Evolutionary conservation across 2,797 vertebrate genomes (phyloP), one percentile per base, ranked within the genome.

Genomic region (Myotis daubentonii): DNA sequence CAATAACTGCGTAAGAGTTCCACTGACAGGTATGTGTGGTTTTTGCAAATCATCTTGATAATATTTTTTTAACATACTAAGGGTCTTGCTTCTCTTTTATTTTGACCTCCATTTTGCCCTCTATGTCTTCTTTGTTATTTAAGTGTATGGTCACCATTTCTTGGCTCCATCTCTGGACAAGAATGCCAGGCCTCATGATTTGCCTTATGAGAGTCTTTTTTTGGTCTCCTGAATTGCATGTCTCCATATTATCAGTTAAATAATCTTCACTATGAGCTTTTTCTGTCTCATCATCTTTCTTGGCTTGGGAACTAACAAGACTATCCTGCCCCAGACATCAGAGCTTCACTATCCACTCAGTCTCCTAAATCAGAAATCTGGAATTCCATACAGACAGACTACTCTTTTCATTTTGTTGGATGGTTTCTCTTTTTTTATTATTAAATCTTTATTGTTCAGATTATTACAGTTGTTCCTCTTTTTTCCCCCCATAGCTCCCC

Each of bases 111-210:
- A 87, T 44, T 25, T 94, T 71, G 44, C 30, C 25, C 10, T 82
- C 36, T 8, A 3, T 0, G 4, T 28, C 30, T 10, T 70, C 20
- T 75, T 2, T 72, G 36, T 89, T 68, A 44, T 49, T 66, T 51
- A 44, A 76, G 51, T 80, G 2, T 25, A 8, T 30, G 33, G 6
- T 6, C 85, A 74, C 2, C 15, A 2, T 70, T 78, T 93, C 57
- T 93, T 91, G 93, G 87, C 28, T 94, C 33, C 0, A 81, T 89
- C 93, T 97, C 78, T 95, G 95, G 22, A 97, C 93, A 57, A 97
- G 96, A 85, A 97, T 97, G 87, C 95, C 93, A 85, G 89, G 96
- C 70, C 80, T 94, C 28, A 22, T 11, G 0, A 38, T 12, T 55
- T 82, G 41, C 25, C 33, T 41, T 41, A 84, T 2, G 9, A 30